Evolutionary conservation across 2,113 vertebrate genomes (phyloP).

Genomic region (Nymphicus hollandicus): DNA sequence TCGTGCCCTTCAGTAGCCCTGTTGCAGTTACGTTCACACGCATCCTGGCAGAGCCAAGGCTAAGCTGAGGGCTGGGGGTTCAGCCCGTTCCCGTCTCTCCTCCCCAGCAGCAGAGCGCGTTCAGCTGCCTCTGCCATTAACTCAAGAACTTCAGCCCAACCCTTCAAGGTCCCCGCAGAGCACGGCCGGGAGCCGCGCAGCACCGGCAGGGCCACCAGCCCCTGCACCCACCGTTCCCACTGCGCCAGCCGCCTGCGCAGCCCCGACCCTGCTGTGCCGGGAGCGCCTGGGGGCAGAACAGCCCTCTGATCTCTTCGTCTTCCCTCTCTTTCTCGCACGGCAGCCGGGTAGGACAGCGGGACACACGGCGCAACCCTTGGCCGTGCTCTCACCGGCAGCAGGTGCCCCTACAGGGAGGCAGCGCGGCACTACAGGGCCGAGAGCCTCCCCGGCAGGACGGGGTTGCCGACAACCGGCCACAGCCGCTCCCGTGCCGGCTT

Average conservation of each 20-base stretch:
- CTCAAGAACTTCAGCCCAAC: rapidly evolving
- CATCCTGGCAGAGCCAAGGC: not conserved
- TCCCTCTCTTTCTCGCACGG: not conserved
- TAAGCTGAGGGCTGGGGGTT: not conserved
- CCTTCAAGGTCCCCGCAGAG: not conserved
- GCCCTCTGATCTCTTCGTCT: not conserved
- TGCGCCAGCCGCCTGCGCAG: not conserved
- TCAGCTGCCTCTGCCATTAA: not conserved
- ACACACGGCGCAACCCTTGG: not conserved
- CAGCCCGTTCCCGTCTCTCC: rapidly evolving
- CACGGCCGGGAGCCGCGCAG: not conserved
- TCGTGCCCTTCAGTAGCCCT: not conserved
- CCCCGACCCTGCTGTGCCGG: not conserved
- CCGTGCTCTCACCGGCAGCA: not conserved
- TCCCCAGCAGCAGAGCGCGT: not conserved
- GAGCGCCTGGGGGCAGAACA: not conserved
- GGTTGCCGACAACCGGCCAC: not conserved
- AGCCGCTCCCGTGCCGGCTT: not conserved
- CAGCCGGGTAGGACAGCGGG: not conserved
- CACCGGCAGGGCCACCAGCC: rapidly evolving
- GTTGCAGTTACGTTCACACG: rapidly evolving
- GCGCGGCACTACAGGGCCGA: not conserved
- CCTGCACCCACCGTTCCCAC: not conserved
- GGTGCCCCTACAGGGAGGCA: not conserved
- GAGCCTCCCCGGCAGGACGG: not conserved